These are phyloP conservation scores for Vulpes lagopus DNA, from an alignment of 2,113 vertebrate genomes.

Conservation along the genomic window DNA sequence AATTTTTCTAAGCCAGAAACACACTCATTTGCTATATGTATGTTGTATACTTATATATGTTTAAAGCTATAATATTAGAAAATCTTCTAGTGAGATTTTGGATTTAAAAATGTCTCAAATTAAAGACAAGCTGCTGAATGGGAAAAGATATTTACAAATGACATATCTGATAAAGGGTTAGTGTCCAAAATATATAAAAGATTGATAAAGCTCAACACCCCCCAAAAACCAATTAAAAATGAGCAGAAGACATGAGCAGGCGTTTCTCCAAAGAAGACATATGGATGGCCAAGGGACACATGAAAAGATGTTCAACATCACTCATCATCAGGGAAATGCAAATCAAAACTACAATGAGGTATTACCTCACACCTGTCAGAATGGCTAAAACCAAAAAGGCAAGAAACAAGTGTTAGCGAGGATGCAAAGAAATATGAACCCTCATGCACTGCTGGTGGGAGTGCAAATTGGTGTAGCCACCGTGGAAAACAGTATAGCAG, in stretches of 20 bases:
- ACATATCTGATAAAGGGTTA: neutral
- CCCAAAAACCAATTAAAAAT: neutral
- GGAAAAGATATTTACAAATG: neutral
- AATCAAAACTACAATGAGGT: neutral
- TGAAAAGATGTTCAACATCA: neutral
- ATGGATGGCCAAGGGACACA: neutral
- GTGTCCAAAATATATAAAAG: neutral
- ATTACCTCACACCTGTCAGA: neutral
- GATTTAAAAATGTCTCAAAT: constrained; percentile 53
- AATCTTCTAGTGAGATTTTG: constrained; percentile 46
- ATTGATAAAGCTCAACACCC: neutral
- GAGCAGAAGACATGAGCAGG: neutral
- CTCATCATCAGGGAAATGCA: neutral
- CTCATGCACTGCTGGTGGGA: neutral
- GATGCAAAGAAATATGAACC: neutral
- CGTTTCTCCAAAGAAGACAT: neutral
- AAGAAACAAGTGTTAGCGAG: neutral
- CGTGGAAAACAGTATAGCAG: neutral
- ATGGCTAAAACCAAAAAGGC: neutral
- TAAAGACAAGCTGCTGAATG: neutral
- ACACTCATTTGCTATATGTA: neutral
- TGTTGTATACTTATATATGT: neutral
- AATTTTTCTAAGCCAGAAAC: neutral
- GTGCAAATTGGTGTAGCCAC: neutral
- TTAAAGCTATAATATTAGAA: constrained; percentile 36